Base-by-base conservation (phyloP, 2,888 invertebrate species). In the Palloptera scutellata region DNA sequence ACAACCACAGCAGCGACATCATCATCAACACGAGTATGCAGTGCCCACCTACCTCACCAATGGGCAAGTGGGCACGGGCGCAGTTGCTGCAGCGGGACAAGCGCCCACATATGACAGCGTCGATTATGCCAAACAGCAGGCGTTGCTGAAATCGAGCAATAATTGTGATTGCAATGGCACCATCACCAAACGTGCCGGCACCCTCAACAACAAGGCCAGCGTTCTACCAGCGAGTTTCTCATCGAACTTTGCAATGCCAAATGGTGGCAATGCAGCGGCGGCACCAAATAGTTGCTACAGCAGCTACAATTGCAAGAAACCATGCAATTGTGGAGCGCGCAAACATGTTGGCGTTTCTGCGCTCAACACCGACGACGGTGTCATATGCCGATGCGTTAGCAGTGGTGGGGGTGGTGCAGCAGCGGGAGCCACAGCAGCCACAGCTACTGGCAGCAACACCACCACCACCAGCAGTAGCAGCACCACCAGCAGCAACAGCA, bases 11-110 rank as follows among this genome's bases (percentile, higher is more conserved):
- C 30, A 30, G 30, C 30, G 30, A 30, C 71, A 71, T 30, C 77
- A 78, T 30, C 79, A 82, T 20, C 84, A 85, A 61, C 83, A 85
- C 61, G 85, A 85, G 66, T 85, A 85, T 67, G 85, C 85, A 9
- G 85, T 85, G 72, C 85, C 85, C 30, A 78, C 81, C 6, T 85
- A 82, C 48, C 58, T 81, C 64, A 68, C 72, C 20, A 75, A 77
- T 51, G 79, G 78, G 10, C 76, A 76, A 59, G 72, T 72, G 58
- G 73, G 74, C 61, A 73, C 73, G 48, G 76, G 69, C 3, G 58
- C 51, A 4, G 57, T 42, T 30, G 30, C 30, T 30, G 30, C 30
- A 30, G 48, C 15, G 61, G 73, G 45, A 55, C 67, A 42, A 54
- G 75, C 69, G 30, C 76, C 81, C 0, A 78, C 78, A 64, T 81